Conservation (phyloP, 1,140 invertebrate species). For the Neomicropteryx cornuta region DNA sequence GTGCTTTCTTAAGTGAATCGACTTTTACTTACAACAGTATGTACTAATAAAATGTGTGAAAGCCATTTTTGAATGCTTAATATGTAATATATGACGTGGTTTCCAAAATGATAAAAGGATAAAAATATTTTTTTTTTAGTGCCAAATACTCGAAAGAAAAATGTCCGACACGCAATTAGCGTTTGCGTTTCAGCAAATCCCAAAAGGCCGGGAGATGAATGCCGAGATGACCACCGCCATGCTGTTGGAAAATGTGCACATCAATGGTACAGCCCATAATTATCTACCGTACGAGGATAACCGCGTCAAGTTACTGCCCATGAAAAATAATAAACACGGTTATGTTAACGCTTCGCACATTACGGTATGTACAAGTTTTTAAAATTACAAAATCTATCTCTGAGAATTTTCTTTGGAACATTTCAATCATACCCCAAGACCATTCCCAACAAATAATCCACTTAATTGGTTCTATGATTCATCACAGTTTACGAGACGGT, state of each 20-base stretch:
- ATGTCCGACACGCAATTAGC: constrained; percentile 70
- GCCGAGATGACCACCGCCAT: constrained; percentile 56
- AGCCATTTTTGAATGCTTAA: too few relatives aligned
- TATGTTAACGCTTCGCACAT: constrained; percentile 88
- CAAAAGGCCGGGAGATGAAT: constrained; percentile 54
- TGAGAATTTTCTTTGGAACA: too few relatives aligned
- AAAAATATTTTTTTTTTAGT: constrained; percentile 40
- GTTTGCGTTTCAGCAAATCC: constrained; percentile 79
- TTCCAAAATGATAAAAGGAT: background rate
- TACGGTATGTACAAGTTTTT: constrained; percentile 28
- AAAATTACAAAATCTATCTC: background rate
- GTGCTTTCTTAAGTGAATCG: too few relatives aligned
- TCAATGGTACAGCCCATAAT: constrained; percentile 54
- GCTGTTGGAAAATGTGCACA: constrained; percentile 47
- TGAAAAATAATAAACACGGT: constrained; percentile 68
- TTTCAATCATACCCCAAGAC: too few relatives aligned
- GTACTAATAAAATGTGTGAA: too few relatives aligned
- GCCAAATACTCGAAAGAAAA: constrained; percentile 69
- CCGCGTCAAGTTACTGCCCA: constrained; percentile 62
- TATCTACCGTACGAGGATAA: constrained; percentile 81
- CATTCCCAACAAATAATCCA: too few relatives aligned
- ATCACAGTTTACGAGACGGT: too few relatives aligned
- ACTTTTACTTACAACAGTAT: too few relatives aligned
- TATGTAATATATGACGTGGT: too few relatives aligned
- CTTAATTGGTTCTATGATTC: too few relatives aligned